Evolutionary conservation across 2,113 vertebrate genomes (phyloP).

Genomic region (Trematomus loennbergii): DNA sequence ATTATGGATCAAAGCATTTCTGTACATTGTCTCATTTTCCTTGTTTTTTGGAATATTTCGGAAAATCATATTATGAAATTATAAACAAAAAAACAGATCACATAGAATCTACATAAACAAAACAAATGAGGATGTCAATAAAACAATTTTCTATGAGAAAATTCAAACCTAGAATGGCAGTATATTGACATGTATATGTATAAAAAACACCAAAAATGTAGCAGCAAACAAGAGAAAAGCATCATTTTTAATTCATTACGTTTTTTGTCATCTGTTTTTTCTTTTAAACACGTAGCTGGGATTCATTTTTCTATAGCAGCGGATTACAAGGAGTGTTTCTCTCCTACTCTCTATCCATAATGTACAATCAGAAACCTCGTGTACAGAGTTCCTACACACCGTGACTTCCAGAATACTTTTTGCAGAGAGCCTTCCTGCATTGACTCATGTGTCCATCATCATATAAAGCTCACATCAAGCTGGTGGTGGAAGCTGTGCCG

Average conservation of each 20-base stretch:
- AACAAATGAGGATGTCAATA: slow-evolving; percentile 91
- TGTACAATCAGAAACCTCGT: slow-evolving; percentile 89
- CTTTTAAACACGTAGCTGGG: slow-evolving; percentile 86
- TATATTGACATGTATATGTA: slow-evolving; percentile 90
- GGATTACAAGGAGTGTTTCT: slow-evolving; percentile 87
- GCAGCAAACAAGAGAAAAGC: slow-evolving; percentile 97
- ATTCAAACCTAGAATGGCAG: slow-evolving; percentile 94
- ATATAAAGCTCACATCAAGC: neutral
- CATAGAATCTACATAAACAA: slow-evolving; percentile 89
- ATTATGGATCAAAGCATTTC: slow-evolving; percentile 90
- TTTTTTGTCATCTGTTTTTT: slow-evolving; percentile 67
- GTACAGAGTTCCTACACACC: slow-evolving; percentile 52
- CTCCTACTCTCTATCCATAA: slow-evolving; percentile 78
- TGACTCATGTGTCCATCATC: neutral
- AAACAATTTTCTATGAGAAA: slow-evolving; percentile 96
- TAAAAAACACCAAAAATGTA: slow-evolving; percentile 90
- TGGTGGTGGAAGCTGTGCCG: neutral
- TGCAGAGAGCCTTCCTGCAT: neutral
- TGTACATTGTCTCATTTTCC: slow-evolving; percentile 84
- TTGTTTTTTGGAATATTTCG: slow-evolving; percentile 93
- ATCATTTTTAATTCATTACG: slow-evolving; percentile 83
- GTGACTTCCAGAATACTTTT: neutral
- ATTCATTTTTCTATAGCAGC: slow-evolving; percentile 93
- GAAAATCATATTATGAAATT: slow-evolving; percentile 92
- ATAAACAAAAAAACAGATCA: slow-evolving; percentile 84